Conservation (phyloP, 2,888 invertebrate genomes). For the Caenorhabditis afra region DNA sequence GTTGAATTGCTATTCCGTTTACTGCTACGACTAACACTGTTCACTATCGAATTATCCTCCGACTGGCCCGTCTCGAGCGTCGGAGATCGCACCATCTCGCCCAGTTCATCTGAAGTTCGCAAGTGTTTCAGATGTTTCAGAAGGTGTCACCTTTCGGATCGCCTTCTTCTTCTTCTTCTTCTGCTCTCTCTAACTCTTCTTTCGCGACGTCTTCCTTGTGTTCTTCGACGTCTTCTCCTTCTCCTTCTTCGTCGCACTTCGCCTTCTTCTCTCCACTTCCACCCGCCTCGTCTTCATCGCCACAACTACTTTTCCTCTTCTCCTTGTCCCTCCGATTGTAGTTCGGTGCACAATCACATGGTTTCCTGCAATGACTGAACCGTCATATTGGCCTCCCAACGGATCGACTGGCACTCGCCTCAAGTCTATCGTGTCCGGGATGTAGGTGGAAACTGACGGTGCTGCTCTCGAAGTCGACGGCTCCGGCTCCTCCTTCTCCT, state of each 20-base stretch:
- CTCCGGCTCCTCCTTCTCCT: conserved; percentile 49
- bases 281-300: conserved; percentile 21
- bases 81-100: conserved; percentile 47
- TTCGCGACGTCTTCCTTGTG: conserved; percentile 8
- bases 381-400: background rate
- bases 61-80: conserved; percentile 51
- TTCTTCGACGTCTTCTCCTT: conserved; percentile 12
- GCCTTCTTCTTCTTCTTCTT: conserved; percentile 18
- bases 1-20: conserved; percentile 54
- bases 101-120: conserved; percentile 25
- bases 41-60: conserved; percentile 38
- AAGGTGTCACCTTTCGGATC: conserved; percentile 6
- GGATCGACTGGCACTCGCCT: conserved; percentile 16
- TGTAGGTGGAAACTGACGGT: conserved; percentile 34
- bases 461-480: conserved; percentile 43
- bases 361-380: conserved; percentile 39
- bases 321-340: conserved; percentile 58
- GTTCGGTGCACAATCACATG: conserved; percentile 62
- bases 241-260: conserved; percentile 16
- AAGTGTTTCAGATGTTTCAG: background rate
- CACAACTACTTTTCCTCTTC: conserved; percentile 40
- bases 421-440: conserved; percentile 53
- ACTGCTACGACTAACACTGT: conserved; percentile 49
- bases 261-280: conserved; percentile 21
- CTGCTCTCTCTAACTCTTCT: conserved; percentile 1